Evolutionary conservation across 2,888 invertebrate genomes (phyloP).

Genomic region (Agriopis leucophaearia): DNA sequence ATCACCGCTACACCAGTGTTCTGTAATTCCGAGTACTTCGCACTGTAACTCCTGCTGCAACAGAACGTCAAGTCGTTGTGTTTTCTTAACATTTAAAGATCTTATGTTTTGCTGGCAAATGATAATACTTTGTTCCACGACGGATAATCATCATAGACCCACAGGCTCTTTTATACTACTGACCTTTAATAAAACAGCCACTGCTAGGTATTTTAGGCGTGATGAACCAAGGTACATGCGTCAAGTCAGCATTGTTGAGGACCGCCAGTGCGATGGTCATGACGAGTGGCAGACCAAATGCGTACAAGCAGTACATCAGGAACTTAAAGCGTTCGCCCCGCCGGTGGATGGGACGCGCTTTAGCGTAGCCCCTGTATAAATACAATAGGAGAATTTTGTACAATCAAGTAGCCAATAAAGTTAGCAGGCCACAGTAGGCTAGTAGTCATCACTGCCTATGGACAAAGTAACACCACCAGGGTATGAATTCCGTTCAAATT

Average conservation of each 20-base stretch:
- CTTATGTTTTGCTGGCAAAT: too few species aligned
- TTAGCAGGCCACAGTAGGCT: not conserved
- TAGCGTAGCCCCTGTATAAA: constrained; percentile 71
- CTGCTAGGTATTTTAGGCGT: constrained; percentile 60
- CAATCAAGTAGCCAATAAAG: not conserved
- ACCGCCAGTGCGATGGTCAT: constrained; percentile 60
- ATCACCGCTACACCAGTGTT: too few species aligned
- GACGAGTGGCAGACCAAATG: constrained; percentile 66
- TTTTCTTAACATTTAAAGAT: too few species aligned
- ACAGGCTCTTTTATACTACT: constrained; percentile 17
- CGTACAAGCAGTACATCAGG: constrained; percentile 70
- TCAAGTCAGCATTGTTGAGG: constrained; percentile 56
- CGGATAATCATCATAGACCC: too few species aligned
- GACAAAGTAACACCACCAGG: too few species aligned
- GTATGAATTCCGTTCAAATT: too few species aligned
- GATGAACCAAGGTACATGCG: constrained; percentile 66
- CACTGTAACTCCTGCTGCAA: too few species aligned
- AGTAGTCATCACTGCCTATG: too few species aligned
- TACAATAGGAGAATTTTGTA: not conserved
- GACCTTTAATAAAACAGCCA: constrained; percentile 73
- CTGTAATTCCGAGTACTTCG: too few species aligned
- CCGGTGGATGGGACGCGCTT: constrained; percentile 75
- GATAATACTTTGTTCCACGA: too few species aligned
- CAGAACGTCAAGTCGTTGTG: too few species aligned
- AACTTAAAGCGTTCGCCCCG: constrained; percentile 74